A percentile compares a stretch with the other conserved stretches of the same genome.
Evolutionary conservation across 2,113 vertebrate species (phyloP).

Genomic region (Bos indicus): DNA sequence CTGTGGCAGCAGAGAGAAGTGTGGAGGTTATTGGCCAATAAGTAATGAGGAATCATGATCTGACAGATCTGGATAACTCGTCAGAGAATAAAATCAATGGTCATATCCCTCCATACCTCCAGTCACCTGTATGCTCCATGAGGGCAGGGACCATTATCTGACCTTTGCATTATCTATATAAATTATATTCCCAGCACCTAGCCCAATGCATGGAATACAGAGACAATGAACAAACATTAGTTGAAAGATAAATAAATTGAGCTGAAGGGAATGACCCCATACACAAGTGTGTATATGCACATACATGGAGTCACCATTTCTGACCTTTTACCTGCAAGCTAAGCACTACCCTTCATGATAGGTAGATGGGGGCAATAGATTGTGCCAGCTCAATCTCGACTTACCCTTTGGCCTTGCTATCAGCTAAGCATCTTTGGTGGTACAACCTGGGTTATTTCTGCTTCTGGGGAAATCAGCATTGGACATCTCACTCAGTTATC

Average conservation of each 20-base stretch:
- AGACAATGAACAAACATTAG: background rate
- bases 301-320: background rate
- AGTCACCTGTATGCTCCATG: background rate
- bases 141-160: background rate
- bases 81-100: background rate
- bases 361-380: background rate
- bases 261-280: background rate
- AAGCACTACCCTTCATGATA: background rate
- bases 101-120: background rate
- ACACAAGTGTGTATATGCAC: background rate
- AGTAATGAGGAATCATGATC: background rate
- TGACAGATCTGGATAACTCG: background rate
- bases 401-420: background rate
- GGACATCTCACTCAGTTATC: background rate
- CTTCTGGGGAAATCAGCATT: background rate
- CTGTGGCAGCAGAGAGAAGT: background rate
- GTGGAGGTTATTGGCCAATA: too few relatives aligned
- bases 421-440: background rate
- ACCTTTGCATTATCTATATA: background rate
- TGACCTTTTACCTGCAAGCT: background rate
- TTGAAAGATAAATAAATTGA: background rate
- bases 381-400: background rate
- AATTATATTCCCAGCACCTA: background rate
- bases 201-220: background rate
- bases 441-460: background rate